phyloP scores from a whole-genome alignment of 1,140 invertebrate genomes.

The Drosophila teissieri region DNA sequence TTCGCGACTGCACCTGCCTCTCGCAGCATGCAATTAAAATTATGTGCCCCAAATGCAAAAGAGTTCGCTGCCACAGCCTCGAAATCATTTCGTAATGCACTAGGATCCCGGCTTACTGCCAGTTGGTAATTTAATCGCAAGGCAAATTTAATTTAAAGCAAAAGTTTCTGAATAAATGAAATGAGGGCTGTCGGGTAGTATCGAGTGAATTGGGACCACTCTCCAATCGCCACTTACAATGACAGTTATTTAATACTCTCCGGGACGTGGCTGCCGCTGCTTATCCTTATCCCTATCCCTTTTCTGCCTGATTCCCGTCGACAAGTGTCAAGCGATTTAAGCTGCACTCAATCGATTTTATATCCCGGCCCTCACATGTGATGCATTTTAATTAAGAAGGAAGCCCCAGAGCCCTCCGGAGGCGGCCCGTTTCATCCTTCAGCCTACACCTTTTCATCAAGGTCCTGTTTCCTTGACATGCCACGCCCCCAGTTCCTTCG shows the following conservation, averaged over 20 bases:
- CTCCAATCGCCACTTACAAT: slow-evolving; percentile 37
- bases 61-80: slow-evolving; percentile 29
- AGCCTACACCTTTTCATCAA: slow-evolving; percentile 32
- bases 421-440: slow-evolving; percentile 4
- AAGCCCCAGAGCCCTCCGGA: slow-evolving; percentile 1
- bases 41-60: slow-evolving; percentile 55
- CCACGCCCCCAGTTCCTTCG: neutral
- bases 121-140: slow-evolving; percentile 72
- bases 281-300: neutral
- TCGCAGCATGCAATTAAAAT: slow-evolving; percentile 60
- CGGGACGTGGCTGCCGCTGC: neutral
- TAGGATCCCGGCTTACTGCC: slow-evolving; percentile 30
- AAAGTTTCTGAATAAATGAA: slow-evolving; percentile 38
- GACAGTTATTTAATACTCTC: slow-evolving; percentile 61
- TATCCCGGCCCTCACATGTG: slow-evolving; percentile 42
- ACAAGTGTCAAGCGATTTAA: slow-evolving; percentile 49
- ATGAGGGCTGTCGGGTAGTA: slow-evolving; percentile 16
- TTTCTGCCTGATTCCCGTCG: slow-evolving; percentile 10
- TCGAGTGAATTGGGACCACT: slow-evolving; percentile 8
- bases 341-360: slow-evolving; percentile 71
- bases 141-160: slow-evolving; percentile 68
- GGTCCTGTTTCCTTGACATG: slow-evolving; percentile 54
- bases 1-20: slow-evolving; percentile 52
- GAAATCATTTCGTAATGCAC: slow-evolving; percentile 68
- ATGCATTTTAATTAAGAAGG: slow-evolving; percentile 80